Percentiles rank a stretch among this genome's conserved stretches.
phyloP scores from a whole-genome alignment of 2,797 vertebrate species.

The Gymnocypris eckloni region DNA sequence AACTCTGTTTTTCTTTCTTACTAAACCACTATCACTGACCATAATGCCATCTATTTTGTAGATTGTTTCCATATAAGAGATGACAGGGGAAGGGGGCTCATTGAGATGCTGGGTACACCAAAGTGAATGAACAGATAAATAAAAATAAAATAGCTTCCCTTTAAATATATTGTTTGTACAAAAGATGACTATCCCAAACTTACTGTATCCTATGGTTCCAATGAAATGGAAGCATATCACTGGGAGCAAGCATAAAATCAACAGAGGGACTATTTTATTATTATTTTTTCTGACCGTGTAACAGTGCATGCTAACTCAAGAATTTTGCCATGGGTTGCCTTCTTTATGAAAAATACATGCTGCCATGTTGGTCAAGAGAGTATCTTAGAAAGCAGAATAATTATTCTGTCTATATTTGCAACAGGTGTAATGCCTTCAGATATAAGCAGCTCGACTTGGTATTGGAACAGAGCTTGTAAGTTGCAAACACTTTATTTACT shows the following conservation, averaged over 20 bases:
- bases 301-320: not conserved
- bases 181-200: not conserved
- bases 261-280: not conserved
- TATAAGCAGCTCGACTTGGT: not conserved
- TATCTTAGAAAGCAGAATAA: not conserved
- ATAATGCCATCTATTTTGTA: constrained; percentile 4
- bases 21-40: not conserved
- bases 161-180: not conserved
- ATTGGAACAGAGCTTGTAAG: not conserved
- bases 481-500: not conserved
- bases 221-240: not conserved
- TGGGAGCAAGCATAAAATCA: not conserved
- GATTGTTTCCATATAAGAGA: not conserved
- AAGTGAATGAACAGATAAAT: not conserved
- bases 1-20: not conserved
- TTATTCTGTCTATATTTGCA: not conserved
- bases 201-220: not conserved
- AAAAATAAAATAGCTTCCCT: not conserved
- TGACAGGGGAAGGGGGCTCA: not conserved
- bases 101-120: not conserved
- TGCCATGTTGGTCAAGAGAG: not conserved
- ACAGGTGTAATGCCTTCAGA: not conserved
- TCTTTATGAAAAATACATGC: not conserved
- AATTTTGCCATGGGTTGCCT: no score
- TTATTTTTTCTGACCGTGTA: not conserved